Conservation (phyloP, 2,888 invertebrate species). For the Adelphocoris suturalis region DNA sequence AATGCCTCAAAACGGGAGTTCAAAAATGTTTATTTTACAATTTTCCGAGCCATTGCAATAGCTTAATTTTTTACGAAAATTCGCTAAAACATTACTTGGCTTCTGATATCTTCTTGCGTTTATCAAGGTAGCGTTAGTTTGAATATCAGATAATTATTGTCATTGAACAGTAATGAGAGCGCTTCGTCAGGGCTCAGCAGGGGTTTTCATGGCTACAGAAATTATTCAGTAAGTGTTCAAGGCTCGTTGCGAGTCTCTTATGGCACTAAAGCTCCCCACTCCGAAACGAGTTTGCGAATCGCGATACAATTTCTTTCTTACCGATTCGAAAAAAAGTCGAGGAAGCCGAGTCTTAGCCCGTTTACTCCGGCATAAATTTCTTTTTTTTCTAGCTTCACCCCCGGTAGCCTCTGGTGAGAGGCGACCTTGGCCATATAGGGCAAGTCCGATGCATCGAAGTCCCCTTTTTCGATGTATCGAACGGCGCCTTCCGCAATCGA, state of each 20-base stretch:
- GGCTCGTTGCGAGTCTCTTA: neutral
- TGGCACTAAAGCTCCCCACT: neutral
- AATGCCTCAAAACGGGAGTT: too few species aligned
- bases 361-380: neutral
- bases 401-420: neutral
- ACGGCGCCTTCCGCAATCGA: slow-evolving; percentile 48
- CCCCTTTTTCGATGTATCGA: slow-evolving; percentile 40
- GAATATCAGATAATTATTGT: too few species aligned
- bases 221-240: neutral
- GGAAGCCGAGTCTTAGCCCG: neutral
- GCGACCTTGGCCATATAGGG: slow-evolving; percentile 62
- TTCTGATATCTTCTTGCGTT: too few species aligned
- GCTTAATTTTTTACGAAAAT: too few species aligned
- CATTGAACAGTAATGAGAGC: too few species aligned
- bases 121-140: too few species aligned
- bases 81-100: too few species aligned
- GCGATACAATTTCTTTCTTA: neutral
- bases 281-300: neutral
- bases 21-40: too few species aligned
- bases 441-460: slow-evolving; percentile 21
- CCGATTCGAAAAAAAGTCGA: slow-evolving; percentile 8
- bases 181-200: too few species aligned
- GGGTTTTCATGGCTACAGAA: too few species aligned
- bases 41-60: too few species aligned
- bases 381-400: neutral